These are phyloP conservation scores for Maccullochella peelii DNA, from an alignment of 2,113 vertebrate genomes.

Conservation along the genomic window DNA sequence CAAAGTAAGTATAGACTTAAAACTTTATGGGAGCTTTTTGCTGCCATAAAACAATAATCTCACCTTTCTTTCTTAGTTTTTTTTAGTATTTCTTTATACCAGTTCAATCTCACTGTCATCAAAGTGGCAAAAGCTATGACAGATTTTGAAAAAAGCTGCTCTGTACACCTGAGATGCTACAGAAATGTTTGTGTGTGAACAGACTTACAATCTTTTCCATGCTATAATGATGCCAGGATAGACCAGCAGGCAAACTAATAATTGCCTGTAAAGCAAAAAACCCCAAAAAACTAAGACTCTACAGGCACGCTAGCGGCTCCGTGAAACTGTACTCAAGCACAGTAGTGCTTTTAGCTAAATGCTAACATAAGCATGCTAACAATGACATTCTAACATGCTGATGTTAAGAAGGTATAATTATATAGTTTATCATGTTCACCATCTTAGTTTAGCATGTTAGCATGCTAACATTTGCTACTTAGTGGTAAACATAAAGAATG, in stretches of 20 bases:
- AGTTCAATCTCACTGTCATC: not conserved
- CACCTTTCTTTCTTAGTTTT: not conserved
- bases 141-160: constrained; percentile 1
- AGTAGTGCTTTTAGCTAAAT: not conserved
- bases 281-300: not conserved
- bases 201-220: not conserved
- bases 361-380: not conserved
- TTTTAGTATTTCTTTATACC: not conserved
- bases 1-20: not conserved
- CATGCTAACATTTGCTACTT: not conserved
- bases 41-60: not conserved
- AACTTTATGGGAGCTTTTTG: not conserved
- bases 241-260: constrained; percentile 4
- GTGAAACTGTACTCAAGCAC: not conserved
- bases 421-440: not conserved
- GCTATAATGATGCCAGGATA: not conserved
- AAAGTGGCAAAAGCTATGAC: not conserved
- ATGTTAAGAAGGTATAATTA: not conserved
- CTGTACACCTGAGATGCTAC: not conserved
- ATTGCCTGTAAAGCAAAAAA: not conserved
- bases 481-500: not conserved
- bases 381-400: not conserved
- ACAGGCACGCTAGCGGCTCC: not conserved
- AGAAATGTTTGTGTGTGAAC: constrained; percentile 13
- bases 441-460: not conserved